Conservation (phyloP, 1,140 invertebrate genomes). For the Drepana arcuata region DNA sequence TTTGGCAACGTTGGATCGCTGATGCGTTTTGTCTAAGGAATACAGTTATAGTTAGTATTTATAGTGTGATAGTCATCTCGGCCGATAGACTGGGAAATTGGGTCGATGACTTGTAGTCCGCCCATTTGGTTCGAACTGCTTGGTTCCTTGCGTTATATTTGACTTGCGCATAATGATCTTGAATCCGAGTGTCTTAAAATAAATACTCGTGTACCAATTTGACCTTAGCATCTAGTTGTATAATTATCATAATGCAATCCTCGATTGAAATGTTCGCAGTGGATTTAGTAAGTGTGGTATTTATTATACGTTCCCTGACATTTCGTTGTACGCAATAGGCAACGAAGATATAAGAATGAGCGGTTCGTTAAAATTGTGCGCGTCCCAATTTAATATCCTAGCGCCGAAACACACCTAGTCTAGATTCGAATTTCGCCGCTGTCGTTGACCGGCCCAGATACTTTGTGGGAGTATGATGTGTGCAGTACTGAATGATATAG, state of each 20-base stretch:
- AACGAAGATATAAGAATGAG: neutral
- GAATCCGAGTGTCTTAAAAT: no score
- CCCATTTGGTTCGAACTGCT: constrained; percentile 25
- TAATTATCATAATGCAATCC: no score
- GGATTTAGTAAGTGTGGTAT: no score
- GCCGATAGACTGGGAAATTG: constrained; percentile 52
- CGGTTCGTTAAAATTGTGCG: constrained; percentile 16
- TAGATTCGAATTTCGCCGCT: constrained; percentile 30
- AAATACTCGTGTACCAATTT: no score
- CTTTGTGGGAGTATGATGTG: constrained; percentile 47
- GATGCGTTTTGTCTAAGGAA: constrained; percentile 52
- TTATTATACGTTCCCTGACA: no score
- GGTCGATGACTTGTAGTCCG: constrained; percentile 53
- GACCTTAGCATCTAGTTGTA: no score
- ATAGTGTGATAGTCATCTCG: constrained; percentile 51
- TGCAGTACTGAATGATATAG: constrained; percentile 40
- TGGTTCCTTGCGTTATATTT: no score
- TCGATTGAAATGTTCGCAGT: no score
- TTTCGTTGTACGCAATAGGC: no score
- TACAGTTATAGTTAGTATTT: constrained; percentile 40
- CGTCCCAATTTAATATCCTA: constrained; percentile 30
- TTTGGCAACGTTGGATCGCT: constrained; percentile 52
- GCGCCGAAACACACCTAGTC: constrained; percentile 19
- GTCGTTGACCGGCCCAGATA: constrained; percentile 61
- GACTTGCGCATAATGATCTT: no score